Conservation (phyloP, 2,113 vertebrate species). For the Datnioides undecimradiatus region DNA sequence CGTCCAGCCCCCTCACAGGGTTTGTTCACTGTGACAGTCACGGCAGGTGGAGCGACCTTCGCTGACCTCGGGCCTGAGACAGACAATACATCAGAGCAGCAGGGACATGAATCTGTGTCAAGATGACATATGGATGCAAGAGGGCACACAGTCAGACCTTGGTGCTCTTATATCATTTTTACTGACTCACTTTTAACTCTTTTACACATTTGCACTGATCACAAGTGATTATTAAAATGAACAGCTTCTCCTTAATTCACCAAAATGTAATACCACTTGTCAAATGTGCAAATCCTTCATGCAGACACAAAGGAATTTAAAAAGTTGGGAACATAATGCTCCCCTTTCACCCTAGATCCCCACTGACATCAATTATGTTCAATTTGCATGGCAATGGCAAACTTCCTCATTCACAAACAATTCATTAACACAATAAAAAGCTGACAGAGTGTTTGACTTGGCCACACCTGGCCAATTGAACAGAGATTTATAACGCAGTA, state of each 20-base stretch:
- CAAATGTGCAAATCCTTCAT: neutral
- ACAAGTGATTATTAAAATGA: neutral
- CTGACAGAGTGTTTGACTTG: constrained; percentile 67
- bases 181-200: neutral
- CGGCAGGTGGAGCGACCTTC: constrained; percentile 49
- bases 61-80: constrained; percentile 29
- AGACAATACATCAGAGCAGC: constrained; percentile 4
- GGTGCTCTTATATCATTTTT: neutral
- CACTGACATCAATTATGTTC: constrained; percentile 21
- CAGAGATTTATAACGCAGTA: constrained; percentile 72
- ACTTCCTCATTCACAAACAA: constrained; percentile 52
- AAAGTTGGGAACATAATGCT: constrained; percentile 15
- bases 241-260: neutral
- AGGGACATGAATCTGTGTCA: constrained; percentile 16
- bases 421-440: constrained; percentile 71
- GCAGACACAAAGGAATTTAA: neutral
- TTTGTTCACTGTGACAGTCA: constrained; percentile 15
- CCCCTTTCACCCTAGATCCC: neutral
- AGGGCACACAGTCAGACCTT: neutral
- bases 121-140: neutral
- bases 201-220: neutral
- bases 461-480: constrained; percentile 66
- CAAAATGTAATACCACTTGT: neutral
- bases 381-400: constrained; percentile 30
- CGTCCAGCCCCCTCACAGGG: neutral